Evolutionary conservation across 2,888 invertebrate genomes (phyloP).

Genomic region (Leptopilina myrica): DNA sequence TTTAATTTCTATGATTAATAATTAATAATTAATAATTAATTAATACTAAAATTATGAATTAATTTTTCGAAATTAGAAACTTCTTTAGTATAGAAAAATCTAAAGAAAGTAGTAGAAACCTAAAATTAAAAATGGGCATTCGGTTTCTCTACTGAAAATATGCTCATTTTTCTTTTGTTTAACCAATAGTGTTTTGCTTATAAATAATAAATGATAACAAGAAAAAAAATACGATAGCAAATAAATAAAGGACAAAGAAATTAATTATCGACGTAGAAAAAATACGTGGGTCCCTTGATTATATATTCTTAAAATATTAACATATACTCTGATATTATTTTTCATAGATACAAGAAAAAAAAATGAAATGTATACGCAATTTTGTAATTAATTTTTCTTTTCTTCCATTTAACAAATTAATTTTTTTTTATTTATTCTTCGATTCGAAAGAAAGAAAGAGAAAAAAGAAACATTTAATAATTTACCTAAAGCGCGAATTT

Average conservation of each 20-base stretch:
- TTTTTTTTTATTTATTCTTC: conserved; percentile 47
- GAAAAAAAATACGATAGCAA: conserved; percentile 60
- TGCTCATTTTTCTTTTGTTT: conserved; percentile 43
- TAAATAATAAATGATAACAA: conserved; percentile 61
- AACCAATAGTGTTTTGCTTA: conserved; percentile 57
- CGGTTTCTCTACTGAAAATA: conserved; percentile 35
- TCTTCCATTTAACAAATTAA: conserved; percentile 48
- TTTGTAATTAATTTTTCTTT: conserved; percentile 46
- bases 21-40: conserved; percentile 42
- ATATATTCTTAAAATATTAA: conserved; percentile 74
- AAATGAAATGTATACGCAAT: conserved; percentile 32
- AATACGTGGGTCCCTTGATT: conserved; percentile 71
- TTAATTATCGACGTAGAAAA: conserved; percentile 71
- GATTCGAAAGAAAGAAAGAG: conserved; percentile 16
- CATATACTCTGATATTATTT: conserved; percentile 73
- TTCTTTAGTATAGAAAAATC: background rate
- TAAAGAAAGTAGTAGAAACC: conserved; percentile 13
- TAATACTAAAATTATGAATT: conserved; percentile 43
- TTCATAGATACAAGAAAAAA: conserved; percentile 67
- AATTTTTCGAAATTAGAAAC: conserved; percentile 53
- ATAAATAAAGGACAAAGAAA: conserved; percentile 60
- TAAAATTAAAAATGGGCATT: conserved; percentile 54
- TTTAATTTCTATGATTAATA: too few relatives aligned
- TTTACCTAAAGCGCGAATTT: conserved; percentile 18
- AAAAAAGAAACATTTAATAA: conserved; percentile 33